Evolutionary conservation across 2,888 invertebrate genomes (phyloP).

Genomic region (Drosophila picticornis): DNA sequence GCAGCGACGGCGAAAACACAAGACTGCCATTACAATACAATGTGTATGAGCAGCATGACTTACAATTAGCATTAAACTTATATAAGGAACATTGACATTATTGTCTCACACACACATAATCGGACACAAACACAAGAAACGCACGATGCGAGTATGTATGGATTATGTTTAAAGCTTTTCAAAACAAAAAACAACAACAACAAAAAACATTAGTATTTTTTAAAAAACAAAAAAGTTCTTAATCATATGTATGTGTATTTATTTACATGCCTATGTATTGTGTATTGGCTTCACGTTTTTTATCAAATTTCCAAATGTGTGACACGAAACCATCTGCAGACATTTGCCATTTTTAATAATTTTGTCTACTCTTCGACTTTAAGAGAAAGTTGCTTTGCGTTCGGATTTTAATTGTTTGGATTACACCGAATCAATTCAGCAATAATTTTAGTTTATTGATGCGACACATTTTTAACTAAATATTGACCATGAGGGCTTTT

Average conservation of each 20-base stretch:
- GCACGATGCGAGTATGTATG: slow-evolving; percentile 30
- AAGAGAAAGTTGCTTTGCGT: slow-evolving; percentile 10
- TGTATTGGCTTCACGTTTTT: slow-evolving; percentile 48
- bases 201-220: slow-evolving; percentile 50
- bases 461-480: slow-evolving; percentile 30
- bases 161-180: slow-evolving; percentile 55
- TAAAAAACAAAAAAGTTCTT: slow-evolving; percentile 28
- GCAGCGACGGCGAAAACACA: slow-evolving; percentile 49
- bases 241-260: slow-evolving; percentile 45
- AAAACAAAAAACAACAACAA: slow-evolving; percentile 8
- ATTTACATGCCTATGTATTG: slow-evolving; percentile 45
- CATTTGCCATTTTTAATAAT: slow-evolving; percentile 55
- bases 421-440: slow-evolving; percentile 11
- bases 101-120: slow-evolving; percentile 64
- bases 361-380: slow-evolving; percentile 20
- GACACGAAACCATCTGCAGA: slow-evolving; percentile 20
- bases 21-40: slow-evolving; percentile 76
- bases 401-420: slow-evolving; percentile 14
- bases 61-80: slow-evolving; percentile 76
- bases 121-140: slow-evolving; percentile 50
- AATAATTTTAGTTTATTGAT: slow-evolving; percentile 10
- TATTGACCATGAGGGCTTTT: slow-evolving; percentile 23
- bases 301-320: slow-evolving; percentile 38
- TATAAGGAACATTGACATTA: slow-evolving; percentile 75
- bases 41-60: slow-evolving; percentile 81